Conservation (phyloP, 2,113 vertebrate species). For the Caranx melampygus region DNA sequence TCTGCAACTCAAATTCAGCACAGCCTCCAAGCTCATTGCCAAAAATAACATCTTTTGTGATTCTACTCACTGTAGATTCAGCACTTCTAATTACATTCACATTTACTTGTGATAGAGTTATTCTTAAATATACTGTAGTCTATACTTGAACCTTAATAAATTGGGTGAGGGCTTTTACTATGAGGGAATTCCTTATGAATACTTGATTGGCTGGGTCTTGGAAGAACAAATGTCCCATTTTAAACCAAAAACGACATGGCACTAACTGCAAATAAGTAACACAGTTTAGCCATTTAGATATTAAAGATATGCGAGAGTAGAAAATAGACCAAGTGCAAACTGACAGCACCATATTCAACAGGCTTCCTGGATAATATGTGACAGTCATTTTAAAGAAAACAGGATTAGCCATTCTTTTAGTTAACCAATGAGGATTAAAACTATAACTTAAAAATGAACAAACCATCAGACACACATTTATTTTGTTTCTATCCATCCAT, state of each 20-base stretch:
- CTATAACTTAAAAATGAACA: too few species aligned
- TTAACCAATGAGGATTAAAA: too few species aligned
- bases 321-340: too few species aligned
- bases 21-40: neutral
- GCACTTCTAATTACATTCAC: neutral
- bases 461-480: too few species aligned
- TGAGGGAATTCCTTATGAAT: constrained; percentile 3
- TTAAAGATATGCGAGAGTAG: neutral
- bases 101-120: neutral
- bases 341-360: too few species aligned
- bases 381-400: too few species aligned
- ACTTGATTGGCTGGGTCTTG: neutral
- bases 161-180: neutral
- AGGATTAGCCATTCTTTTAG: too few species aligned
- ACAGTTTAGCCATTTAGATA: neutral
- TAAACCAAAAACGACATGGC: neutral
- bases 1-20: neutral
- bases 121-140: neutral
- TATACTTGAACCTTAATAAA: neutral
- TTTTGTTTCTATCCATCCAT: too few species aligned
- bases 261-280: neutral
- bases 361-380: too few species aligned
- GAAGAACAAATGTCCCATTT: neutral
- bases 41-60: neutral
- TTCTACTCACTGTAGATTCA: neutral